These are phyloP conservation scores for Coregonus sp. DNA, from an alignment of 2,797 vertebrate genomes.

Conservation along the genomic window DNA sequence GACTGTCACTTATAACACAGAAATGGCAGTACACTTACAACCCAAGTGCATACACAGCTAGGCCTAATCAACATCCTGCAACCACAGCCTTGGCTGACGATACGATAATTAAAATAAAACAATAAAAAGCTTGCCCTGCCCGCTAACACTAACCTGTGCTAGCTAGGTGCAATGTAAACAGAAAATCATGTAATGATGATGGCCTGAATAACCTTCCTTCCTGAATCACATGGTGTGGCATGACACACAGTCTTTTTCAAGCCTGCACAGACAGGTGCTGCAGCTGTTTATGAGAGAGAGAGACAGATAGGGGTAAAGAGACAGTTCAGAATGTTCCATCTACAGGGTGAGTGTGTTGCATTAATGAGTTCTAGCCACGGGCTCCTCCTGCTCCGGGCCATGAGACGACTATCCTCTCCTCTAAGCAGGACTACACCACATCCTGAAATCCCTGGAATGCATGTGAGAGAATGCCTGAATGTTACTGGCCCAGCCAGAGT, in stretches of 20 bases:
- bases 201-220: constrained; percentile 48
- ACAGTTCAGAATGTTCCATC: constrained; percentile 53
- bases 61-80: too few species aligned
- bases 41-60: too few species aligned
- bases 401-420: constrained; percentile 52
- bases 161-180: constrained; percentile 31
- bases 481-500: constrained; percentile 57
- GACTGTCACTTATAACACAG: too few species aligned
- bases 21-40: too few species aligned
- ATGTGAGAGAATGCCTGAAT: constrained; percentile 33
- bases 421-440: constrained; percentile 28
- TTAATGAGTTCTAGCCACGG: constrained; percentile 63
- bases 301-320: neutral
- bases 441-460: constrained; percentile 77
- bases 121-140: too few species aligned
- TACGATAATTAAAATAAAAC: too few species aligned
- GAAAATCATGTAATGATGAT: constrained; percentile 38
- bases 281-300: neutral
- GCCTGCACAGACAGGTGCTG: neutral
- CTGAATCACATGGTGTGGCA: constrained; percentile 28
- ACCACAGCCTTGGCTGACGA: too few species aligned
- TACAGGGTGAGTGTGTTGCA: constrained; percentile 53
- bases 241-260: neutral
- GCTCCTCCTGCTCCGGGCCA: constrained; percentile 42
- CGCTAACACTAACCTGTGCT: too few species aligned